Percentiles rank a stretch among this genome's conserved stretches.
These are phyloP conservation scores for Dastarcus helophoroides DNA, from an alignment of 2,888 invertebrate genomes.

Conservation along the genomic window DNA sequence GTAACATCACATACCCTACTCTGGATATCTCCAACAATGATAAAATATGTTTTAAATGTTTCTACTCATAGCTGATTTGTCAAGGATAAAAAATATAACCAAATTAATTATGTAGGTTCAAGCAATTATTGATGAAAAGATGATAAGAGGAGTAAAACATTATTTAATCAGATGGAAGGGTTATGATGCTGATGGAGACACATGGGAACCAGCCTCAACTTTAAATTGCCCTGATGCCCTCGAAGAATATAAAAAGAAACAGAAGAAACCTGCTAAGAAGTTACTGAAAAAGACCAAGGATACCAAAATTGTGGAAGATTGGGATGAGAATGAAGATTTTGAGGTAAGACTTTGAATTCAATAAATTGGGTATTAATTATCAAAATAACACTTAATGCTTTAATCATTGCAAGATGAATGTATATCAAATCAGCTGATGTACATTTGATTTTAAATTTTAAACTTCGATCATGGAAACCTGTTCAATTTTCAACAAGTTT, in stretches of 20 bases:
- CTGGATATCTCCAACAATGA: too few relatives aligned
- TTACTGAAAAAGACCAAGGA: constrained; percentile 17
- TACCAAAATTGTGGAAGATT: constrained; percentile 30
- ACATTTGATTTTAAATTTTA: too few relatives aligned
- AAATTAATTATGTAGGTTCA: constrained; percentile 51
- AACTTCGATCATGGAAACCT: too few relatives aligned
- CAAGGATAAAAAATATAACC: too few relatives aligned
- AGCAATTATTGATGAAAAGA: constrained; percentile 56
- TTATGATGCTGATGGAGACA: constrained; percentile 55
- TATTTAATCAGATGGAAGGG: constrained; percentile 72
- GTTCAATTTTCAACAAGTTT: constrained; percentile 4
- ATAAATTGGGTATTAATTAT: too few relatives aligned
- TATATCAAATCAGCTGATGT: too few relatives aligned
- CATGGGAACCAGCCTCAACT: constrained; percentile 65
- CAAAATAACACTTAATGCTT: too few relatives aligned
- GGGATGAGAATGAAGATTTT: constrained; percentile 50
- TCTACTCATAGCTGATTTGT: too few relatives aligned
- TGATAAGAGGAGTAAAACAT: constrained; percentile 52
- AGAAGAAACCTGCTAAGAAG: constrained; percentile 34
- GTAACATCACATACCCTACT: too few relatives aligned
- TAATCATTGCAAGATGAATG: too few relatives aligned
- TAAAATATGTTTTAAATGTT: constrained; percentile 5
- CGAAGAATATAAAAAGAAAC: constrained; percentile 37
- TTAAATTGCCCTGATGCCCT: constrained; percentile 60
- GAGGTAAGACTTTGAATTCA: constrained; percentile 34